phyloP scores from a whole-genome alignment of 2,113 vertebrate species.

The Pelodiscus sinensis region DNA sequence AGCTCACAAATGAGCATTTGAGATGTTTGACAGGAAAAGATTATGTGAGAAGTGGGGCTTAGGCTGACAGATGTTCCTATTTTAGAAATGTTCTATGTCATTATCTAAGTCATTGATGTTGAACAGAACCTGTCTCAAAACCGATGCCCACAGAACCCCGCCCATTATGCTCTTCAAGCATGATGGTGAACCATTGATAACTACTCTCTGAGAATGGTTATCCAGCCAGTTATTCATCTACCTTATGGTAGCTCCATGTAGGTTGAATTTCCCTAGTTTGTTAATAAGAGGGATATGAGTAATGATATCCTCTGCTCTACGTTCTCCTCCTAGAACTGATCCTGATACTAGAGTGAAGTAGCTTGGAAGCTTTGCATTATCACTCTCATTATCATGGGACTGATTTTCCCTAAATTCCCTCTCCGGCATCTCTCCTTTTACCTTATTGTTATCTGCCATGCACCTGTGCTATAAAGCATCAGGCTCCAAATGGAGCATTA shows the following conservation, averaged over 20 bases:
- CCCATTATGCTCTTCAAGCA: no score
- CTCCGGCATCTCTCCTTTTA: not conserved
- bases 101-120: no score
- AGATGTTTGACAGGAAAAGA: not conserved
- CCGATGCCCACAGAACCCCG: no score
- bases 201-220: no score
- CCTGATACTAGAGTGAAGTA: not conserved
- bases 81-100: no score
- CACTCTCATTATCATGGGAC: not conserved
- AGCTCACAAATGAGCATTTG: slow-evolving; percentile 13
- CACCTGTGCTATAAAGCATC: not conserved
- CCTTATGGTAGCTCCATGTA: no score
- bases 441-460: not conserved
- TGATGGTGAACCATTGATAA: no score
- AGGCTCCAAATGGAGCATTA: not conserved
- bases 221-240: no score
- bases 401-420: not conserved
- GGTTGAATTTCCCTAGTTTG: no score
- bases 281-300: no score
- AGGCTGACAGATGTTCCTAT: not conserved
- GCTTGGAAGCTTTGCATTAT: not conserved
- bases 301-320: not conserved
- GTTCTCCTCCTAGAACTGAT: not conserved
- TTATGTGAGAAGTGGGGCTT: slow-evolving; percentile 11
- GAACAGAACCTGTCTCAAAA: no score